Conservation (phyloP, 2,113 vertebrate species). For the Nothobranchius furzeri region DNA sequence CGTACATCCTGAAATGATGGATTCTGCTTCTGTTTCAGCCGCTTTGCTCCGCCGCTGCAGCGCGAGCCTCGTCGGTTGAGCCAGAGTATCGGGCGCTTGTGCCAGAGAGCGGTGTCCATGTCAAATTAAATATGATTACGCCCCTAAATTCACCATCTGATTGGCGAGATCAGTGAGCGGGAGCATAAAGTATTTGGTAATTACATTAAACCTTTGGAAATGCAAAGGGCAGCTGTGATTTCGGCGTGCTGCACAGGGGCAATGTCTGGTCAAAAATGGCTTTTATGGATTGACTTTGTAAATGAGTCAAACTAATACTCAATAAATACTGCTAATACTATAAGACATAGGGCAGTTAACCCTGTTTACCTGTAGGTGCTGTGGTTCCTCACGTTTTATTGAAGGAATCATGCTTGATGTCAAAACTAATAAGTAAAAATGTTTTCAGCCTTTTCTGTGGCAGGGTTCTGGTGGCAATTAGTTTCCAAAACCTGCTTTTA, state of each 20-base stretch:
- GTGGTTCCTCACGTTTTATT: background rate
- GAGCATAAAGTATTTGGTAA: slow-evolving; percentile 50
- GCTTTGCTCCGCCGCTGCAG: background rate
- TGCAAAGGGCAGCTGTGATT: slow-evolving; percentile 48
- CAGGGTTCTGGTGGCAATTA: background rate
- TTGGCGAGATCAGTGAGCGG: slow-evolving; percentile 54
- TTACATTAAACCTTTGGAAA: slow-evolving; percentile 42
- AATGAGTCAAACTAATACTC: slow-evolving; percentile 13
- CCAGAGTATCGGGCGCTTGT: background rate
- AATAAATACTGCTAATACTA: background rate
- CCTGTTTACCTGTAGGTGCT: background rate
- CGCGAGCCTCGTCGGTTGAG: slow-evolving; percentile 15
- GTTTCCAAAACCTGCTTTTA: background rate
- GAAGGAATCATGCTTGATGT: too few species aligned
- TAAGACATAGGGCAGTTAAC: background rate
- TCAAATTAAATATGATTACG: slow-evolving; percentile 66
- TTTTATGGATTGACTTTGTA: slow-evolving; percentile 26
- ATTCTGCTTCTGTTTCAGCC: slow-evolving; percentile 14
- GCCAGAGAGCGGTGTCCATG: slow-evolving; percentile 55
- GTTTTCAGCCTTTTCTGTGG: too few species aligned
- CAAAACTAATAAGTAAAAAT: too few species aligned
- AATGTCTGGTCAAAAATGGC: slow-evolving; percentile 11
- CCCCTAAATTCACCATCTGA: slow-evolving; percentile 53
- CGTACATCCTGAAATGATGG: slow-evolving; percentile 15
- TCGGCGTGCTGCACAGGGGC: slow-evolving; percentile 13